Conservation (phyloP, 2,797 vertebrate genomes). For the Pseudotriccus pelzelni region DNA sequence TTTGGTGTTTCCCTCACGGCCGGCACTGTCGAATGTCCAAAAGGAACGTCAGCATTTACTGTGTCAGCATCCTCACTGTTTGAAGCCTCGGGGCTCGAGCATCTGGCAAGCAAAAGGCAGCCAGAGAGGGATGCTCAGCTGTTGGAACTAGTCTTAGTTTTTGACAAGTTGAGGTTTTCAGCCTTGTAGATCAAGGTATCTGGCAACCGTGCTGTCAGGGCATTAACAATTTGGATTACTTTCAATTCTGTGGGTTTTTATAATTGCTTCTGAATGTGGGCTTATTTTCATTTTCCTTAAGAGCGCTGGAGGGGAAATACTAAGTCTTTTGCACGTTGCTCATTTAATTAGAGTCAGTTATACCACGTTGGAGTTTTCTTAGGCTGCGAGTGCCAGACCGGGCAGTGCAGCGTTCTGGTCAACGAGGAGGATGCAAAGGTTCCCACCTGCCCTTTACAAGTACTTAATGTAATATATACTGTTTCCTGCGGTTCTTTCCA, state of each 20-base stretch:
- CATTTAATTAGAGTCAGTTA: not conserved
- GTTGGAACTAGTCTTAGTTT: not conserved
- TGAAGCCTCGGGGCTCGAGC: not conserved
- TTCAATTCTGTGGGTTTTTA: not conserved
- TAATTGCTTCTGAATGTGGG: not conserved
- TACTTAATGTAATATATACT: not conserved
- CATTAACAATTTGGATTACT: not conserved
- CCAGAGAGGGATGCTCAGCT: not conserved
- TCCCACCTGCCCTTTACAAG: not conserved
- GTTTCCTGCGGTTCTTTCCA: not conserved
- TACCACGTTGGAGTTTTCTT: not conserved
- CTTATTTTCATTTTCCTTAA: not conserved
- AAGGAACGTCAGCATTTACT: not conserved
- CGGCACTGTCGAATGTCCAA: not conserved
- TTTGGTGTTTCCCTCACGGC: not conserved
- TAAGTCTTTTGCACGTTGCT: not conserved
- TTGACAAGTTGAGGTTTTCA: not conserved
- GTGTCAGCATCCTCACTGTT: not conserved
- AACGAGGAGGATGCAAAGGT: not conserved
- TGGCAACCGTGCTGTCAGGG: not conserved
- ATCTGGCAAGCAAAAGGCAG: not conserved
- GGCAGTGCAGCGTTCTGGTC: not conserved
- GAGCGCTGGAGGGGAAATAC: not conserved
- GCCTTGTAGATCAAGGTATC: conserved; percentile 39
- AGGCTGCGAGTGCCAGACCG: not conserved